Conservation (phyloP, 2,888 invertebrate species). For the Notodonta ziczac region DNA sequence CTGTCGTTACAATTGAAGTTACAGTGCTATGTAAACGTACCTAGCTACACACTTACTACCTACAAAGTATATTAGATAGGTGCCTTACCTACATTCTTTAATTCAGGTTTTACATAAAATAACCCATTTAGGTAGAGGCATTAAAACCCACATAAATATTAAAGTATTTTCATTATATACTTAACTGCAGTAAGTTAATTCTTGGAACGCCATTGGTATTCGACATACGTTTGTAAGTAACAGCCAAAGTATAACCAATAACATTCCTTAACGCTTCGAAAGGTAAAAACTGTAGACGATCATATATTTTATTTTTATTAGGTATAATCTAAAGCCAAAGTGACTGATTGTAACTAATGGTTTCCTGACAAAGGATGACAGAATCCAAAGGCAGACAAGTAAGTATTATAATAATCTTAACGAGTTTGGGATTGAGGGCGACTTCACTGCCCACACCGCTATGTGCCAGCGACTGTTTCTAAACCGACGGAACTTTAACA, state of each 20-base stretch:
- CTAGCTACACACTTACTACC: too few relatives aligned
- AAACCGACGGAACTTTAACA: constrained; percentile 11
- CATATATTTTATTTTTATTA: background rate
- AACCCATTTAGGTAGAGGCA: too few relatives aligned
- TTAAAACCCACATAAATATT: too few relatives aligned
- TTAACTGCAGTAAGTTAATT: background rate
- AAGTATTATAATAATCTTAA: constrained; percentile 13
- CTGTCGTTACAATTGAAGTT: constrained; percentile 3
- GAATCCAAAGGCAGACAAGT: constrained; percentile 5
- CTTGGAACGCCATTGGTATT: background rate
- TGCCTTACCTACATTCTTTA: too few relatives aligned
- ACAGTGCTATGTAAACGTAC: background rate
- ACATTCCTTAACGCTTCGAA: background rate
- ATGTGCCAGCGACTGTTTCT: constrained; percentile 14
- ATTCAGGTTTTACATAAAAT: too few relatives aligned
- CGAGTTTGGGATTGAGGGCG: constrained; percentile 32
- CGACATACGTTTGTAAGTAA: background rate
- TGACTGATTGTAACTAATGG: constrained; percentile 6
- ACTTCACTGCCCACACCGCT: constrained; percentile 32
- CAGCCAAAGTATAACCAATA: too few relatives aligned
- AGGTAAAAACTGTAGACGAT: background rate
- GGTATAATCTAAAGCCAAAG: background rate
- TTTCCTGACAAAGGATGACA: constrained; percentile 15
- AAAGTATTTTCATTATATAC: too few relatives aligned
- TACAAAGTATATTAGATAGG: too few relatives aligned